Conservation (phyloP, 2,888 invertebrate species). For the Macrophya alboannulata region DNA sequence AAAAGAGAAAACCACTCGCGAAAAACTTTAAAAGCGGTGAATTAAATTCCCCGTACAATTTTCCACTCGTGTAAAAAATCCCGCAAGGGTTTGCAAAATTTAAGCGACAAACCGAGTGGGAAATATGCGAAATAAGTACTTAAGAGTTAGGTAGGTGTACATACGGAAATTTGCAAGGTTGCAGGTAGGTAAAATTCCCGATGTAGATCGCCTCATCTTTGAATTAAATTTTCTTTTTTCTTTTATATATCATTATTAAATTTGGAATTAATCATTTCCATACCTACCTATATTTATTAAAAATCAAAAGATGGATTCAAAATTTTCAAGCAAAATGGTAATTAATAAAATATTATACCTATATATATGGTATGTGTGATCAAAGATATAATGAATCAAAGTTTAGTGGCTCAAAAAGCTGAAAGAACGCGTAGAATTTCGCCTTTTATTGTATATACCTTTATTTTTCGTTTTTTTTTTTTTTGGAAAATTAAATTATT, state of each 20-base stretch:
- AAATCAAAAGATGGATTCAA: background rate
- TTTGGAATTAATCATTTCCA: background rate
- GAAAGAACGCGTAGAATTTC: background rate
- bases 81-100: constrained; percentile 28
- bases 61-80: constrained; percentile 21
- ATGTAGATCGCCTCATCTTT: background rate
- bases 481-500: background rate
- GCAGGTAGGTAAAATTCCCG: background rate
- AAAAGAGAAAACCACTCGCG: background rate
- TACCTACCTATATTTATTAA: background rate
- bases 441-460: background rate
- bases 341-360: too few species aligned
- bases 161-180: background rate
- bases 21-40: background rate
- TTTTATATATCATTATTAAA: background rate
- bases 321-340: background rate
- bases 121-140: constrained; percentile 15
- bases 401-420: background rate
- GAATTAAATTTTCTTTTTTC: too few species aligned
- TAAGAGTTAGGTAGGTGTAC: background rate
- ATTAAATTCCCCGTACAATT: constrained; percentile 27
- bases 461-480: background rate
- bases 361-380: background rate
- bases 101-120: background rate
- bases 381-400: background rate